These are phyloP conservation scores for Hemibates koningsi DNA, from an alignment of 2,113 vertebrate species.

Conservation along the genomic window DNA sequence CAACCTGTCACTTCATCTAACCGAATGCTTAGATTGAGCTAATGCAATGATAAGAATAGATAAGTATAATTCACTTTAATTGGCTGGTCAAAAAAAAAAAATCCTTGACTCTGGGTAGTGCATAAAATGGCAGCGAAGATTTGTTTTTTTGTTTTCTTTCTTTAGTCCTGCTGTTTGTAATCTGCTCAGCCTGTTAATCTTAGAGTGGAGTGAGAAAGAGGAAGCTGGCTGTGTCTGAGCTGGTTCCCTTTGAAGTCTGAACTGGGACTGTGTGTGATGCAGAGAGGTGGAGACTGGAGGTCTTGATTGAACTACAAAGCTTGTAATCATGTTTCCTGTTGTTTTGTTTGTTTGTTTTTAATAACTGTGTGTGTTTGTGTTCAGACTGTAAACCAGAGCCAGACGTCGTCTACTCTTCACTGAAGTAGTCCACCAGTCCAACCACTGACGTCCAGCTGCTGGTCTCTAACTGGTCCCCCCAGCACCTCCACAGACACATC, in stretches of 20 bases:
- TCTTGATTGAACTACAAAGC: fast-evolving
- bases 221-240: background rate
- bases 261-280: background rate
- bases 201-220: background rate
- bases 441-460: fast-evolving
- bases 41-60: background rate
- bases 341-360: fast-evolving
- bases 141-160: fast-evolving
- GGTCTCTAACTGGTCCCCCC: fast-evolving
- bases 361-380: background rate
- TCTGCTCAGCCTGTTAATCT: fast-evolving
- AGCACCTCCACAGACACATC: fast-evolving
- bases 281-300: background rate
- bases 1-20: background rate
- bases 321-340: background rate
- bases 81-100: fast-evolving
- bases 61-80: background rate
- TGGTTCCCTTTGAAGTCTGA: background rate
- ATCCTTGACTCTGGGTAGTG: fast-evolving
- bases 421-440: background rate
- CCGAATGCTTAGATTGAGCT: fast-evolving
- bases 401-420: fast-evolving
- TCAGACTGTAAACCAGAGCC: background rate
- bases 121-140: fast-evolving
- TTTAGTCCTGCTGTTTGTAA: background rate